Conservation (phyloP, 2,797 vertebrate species). For the Myioborus melanocephalus region DNA sequence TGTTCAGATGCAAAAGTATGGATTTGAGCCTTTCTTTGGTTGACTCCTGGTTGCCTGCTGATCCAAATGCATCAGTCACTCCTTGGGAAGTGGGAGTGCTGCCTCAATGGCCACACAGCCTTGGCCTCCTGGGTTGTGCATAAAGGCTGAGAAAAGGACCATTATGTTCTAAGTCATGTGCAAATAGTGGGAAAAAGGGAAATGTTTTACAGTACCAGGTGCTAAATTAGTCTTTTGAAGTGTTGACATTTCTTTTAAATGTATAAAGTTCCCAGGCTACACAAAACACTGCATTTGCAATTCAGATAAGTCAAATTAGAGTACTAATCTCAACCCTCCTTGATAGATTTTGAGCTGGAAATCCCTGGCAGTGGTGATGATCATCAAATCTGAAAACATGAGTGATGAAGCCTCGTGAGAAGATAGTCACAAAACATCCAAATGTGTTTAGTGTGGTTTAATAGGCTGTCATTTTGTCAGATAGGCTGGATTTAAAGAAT, state of each 20-base stretch:
- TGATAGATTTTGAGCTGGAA: conserved; percentile 41
- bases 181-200: background rate
- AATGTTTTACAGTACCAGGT: background rate
- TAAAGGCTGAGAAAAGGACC: background rate
- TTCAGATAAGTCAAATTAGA: conserved; percentile 5
- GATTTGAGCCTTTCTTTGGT: background rate
- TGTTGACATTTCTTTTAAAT: conserved; percentile 21
- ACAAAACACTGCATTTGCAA: conserved; percentile 35
- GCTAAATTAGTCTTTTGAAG: conserved; percentile 31
- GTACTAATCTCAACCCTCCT: background rate
- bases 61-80: background rate
- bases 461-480: conserved; percentile 7
- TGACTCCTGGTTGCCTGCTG: background rate
- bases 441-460: background rate
- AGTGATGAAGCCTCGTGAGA: background rate
- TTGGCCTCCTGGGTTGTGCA: background rate
- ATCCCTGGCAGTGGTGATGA: background rate
- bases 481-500: background rate
- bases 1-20: background rate
- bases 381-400: background rate
- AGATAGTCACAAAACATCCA: background rate
- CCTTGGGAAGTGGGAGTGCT: background rate
- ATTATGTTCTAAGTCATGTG: background rate
- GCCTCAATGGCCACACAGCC: background rate
- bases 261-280: background rate